phyloP scores from a whole-genome alignment of 2,113 vertebrate genomes.

The Brachirus orientalis region DNA sequence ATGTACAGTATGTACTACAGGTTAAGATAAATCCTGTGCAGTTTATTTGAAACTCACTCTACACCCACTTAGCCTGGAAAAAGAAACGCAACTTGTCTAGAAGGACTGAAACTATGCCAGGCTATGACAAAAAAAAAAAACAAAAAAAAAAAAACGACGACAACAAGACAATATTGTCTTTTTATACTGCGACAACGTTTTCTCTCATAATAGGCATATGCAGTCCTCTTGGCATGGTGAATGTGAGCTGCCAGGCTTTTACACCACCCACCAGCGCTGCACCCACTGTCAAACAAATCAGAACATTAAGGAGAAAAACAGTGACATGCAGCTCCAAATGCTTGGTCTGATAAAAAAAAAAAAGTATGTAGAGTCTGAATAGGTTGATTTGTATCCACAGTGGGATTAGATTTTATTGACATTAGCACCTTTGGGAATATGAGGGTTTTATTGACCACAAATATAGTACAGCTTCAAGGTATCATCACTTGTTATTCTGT shows the following conservation, averaged over 20 bases:
- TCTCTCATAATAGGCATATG: constrained; percentile 38
- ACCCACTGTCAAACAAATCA: constrained; percentile 52
- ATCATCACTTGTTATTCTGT: constrained; percentile 1
- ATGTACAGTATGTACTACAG: no score
- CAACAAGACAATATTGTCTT: not conserved
- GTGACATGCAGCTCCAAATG: constrained; percentile 37
- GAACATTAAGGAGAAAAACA: constrained; percentile 48
- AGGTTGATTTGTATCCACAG: constrained; percentile 4
- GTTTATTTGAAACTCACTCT: constrained; percentile 1
- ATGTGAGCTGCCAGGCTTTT: constrained; percentile 46
- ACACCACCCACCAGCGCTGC: constrained; percentile 61
- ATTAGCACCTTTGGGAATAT: constrained; percentile 28
- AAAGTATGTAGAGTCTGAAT: constrained; percentile 34
- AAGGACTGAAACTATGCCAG: not conserved
- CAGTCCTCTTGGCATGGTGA: constrained; percentile 18
- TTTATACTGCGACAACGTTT: constrained; percentile 11
- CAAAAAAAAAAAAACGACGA: no score
- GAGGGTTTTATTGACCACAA: constrained; percentile 24
- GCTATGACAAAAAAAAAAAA: constrained; percentile 8
- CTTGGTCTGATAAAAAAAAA: constrained; percentile 55
- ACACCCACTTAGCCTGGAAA: not conserved
- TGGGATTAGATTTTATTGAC: constrained; percentile 29
- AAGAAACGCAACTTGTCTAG: not conserved
- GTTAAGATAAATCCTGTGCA: no score
- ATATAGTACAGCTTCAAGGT: constrained; percentile 28